Percentiles rank a stretch among this genome's conserved stretches.
These are phyloP conservation scores for Paraescarpia echinospica DNA, from an alignment of 1,140 invertebrate genomes.

Conservation along the genomic window DNA sequence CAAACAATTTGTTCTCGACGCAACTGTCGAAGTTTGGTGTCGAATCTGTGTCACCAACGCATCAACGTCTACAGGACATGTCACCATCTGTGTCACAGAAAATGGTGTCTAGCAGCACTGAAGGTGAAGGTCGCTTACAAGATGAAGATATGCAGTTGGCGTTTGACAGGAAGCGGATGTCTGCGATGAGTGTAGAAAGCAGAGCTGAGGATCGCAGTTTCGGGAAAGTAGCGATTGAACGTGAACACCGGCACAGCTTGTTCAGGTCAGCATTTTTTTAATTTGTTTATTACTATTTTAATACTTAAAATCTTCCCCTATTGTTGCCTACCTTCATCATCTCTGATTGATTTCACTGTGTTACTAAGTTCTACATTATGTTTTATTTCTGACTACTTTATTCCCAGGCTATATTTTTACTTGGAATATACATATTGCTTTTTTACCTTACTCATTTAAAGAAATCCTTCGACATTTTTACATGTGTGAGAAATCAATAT, in stretches of 20 bases:
- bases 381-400: neutral
- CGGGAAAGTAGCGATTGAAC: neutral
- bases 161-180: slow-evolving; percentile 30
- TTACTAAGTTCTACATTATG: neutral
- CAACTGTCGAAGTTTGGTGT: neutral
- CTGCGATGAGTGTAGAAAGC: neutral
- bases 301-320: neutral
- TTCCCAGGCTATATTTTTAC: no score
- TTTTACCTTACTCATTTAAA: no score
- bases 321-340: neutral
- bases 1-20: slow-evolving; percentile 37
- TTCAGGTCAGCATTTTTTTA: neutral
- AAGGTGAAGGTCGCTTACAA: neutral
- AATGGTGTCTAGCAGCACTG: slow-evolving; percentile 33
- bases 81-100: slow-evolving; percentile 43
- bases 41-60: neutral
- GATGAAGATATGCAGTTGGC: slow-evolving; percentile 23
- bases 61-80: neutral
- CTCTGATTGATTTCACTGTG: neutral
- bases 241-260: neutral
- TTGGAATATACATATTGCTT: no score
- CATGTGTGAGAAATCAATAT: no score
- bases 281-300: neutral
- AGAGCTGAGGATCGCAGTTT: neutral
- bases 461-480: no score